A percentile compares a stretch with the other conserved stretches of the same genome.
Conservation (phyloP, 2,888 invertebrate genomes). For the Brenthis daphne region DNA sequence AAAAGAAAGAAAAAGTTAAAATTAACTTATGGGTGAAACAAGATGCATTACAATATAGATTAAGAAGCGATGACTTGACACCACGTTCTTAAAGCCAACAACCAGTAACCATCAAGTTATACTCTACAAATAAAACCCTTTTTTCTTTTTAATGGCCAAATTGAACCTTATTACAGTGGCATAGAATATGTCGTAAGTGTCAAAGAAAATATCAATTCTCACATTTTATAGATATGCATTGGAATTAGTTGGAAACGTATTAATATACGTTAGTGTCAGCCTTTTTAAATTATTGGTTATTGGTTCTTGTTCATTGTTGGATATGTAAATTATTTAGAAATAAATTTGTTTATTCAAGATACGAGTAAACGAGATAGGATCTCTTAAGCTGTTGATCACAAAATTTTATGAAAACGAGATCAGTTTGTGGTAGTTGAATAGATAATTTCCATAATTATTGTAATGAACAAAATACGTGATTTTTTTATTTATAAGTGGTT, state of each 20-base stretch:
- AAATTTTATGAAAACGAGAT: slow-evolving; percentile 25
- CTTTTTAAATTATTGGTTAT: slow-evolving; percentile 74
- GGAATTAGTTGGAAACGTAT: slow-evolving; percentile 71
- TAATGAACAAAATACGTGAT: background rate
- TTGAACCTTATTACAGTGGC: slow-evolving; percentile 35
- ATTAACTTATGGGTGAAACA: slow-evolving; percentile 57
- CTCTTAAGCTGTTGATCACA: slow-evolving; percentile 22
- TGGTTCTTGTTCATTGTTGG: slow-evolving; percentile 67
- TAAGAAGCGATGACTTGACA: slow-evolving; percentile 79
- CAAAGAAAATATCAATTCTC: slow-evolving; percentile 33
- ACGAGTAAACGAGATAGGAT: slow-evolving; percentile 34
- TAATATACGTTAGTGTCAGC: slow-evolving; percentile 76
- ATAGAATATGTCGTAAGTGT: slow-evolving; percentile 30
- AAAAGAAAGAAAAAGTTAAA: slow-evolving; percentile 1
- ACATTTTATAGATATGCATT: slow-evolving; percentile 58
- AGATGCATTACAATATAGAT: slow-evolving; percentile 79
- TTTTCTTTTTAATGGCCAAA: slow-evolving; percentile 18
- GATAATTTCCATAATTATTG: slow-evolving; percentile 3
- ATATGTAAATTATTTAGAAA: slow-evolving; percentile 61
- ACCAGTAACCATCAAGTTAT: slow-evolving; percentile 40
- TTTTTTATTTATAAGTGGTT: background rate
- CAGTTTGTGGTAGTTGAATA: slow-evolving; percentile 3
- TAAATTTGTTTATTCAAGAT: slow-evolving; percentile 54
- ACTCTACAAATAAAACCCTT: slow-evolving; percentile 1
- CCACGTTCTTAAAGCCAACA: slow-evolving; percentile 55